Conservation (phyloP, 1,140 invertebrate species). For the Magallana angulata region DNA sequence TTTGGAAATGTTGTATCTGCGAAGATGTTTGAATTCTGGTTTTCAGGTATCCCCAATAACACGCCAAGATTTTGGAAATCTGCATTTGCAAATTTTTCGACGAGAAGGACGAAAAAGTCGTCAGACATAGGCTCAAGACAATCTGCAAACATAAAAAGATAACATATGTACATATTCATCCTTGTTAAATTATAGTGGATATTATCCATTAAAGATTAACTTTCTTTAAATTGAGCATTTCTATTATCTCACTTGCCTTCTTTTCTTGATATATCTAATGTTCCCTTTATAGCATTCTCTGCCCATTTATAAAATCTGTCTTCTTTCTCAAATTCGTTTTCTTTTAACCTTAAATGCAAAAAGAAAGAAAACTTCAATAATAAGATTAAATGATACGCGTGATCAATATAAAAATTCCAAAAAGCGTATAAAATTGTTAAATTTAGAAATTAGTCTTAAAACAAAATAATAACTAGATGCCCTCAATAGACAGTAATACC, state of each 20-base stretch:
- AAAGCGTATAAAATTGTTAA: too few species aligned
- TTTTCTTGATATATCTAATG: neutral
- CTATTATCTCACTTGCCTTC: neutral
- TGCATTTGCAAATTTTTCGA: neutral
- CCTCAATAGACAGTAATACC: too few species aligned
- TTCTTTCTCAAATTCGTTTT: neutral
- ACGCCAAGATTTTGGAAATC: neutral
- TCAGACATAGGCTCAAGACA: neutral
- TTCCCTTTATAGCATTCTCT: slow-evolving; percentile 2
- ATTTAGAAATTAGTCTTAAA: too few species aligned
- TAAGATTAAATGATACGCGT: too few species aligned
- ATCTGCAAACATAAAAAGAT: neutral
- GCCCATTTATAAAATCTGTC: slow-evolving; percentile 23
- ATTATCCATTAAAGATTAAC: too few species aligned
- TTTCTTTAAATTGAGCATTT: too few species aligned
- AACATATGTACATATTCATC: neutral
- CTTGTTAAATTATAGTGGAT: too few species aligned
- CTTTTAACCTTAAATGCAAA: neutral
- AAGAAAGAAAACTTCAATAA: too few species aligned
- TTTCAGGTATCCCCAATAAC: neutral
- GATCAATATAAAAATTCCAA: too few species aligned
- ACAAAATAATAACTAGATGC: too few species aligned
- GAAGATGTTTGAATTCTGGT: neutral
- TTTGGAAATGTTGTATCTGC: slow-evolving; percentile 9
- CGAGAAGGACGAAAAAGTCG: neutral